Base-by-base conservation (phyloP, 2,113 vertebrate genomes). In the crab-eating macaque (Macaca fascicularis) region DNA sequence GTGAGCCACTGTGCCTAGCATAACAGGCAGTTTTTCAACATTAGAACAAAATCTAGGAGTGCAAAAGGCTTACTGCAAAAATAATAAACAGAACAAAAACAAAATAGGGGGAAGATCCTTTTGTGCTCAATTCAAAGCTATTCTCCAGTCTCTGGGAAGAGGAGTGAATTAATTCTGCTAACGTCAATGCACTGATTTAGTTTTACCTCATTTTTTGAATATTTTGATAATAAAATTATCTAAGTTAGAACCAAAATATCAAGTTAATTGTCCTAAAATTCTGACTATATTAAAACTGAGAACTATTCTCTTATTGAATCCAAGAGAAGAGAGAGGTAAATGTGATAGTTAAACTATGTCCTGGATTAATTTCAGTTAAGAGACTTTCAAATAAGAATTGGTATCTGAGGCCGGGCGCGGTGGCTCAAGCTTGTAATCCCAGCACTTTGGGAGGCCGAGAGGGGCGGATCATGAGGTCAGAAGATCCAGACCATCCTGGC, bases 321-420 rank as follows among this genome's bases (percentile, higher is more conserved):
- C 48, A 57, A 40, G 19, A 45, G 43, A 61, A 72, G 30, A 94
- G 57, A 55, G 55, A 32, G 27, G 43, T 80, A 72, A n/a, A 93
- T 61, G 23, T 72, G 22, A 75, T 30, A 78, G 13, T 72, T 89
- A 89, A 40, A 61, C 23, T 61, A 57, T 55, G 38, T n/a, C 67
- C 74, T 64, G 48, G 55, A 87, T 61, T 85, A 45, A 78, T 76
- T 94, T 94, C 72, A 81, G 59, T 89, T 90, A 93, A 76, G 76
- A 83, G 59, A 88, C 83, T 91, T 87, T 93, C 69, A 88, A 43
- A 90, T 90, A 70, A 61, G 91, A 90, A 82, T 67, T 93, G 40
- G 8, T 59, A 87, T 61, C 22, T 88, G 82, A 93, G 48, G 48
- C 2, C 12, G 12, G 48, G 48, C 12, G 12, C 3, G 0, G 48